These are phyloP conservation scores for Chrysemys picta DNA, from an alignment of 2,113 vertebrate species.

Conservation along the genomic window DNA sequence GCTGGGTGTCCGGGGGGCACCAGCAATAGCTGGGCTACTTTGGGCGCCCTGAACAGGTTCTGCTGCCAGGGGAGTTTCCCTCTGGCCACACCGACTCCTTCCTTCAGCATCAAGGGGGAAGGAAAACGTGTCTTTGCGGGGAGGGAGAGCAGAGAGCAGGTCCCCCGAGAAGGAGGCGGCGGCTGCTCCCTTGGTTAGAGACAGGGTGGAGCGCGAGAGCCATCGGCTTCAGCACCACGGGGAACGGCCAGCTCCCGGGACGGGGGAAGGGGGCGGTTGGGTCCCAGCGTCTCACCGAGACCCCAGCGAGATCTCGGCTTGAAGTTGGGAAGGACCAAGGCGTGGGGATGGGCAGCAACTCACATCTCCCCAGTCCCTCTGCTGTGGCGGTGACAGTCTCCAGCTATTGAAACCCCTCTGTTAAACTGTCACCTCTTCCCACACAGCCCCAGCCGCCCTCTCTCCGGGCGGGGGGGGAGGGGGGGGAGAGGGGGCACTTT, in stretches of 20 bases:
- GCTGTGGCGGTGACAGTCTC: too few species aligned
- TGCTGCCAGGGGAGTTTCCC: background rate
- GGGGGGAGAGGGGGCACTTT: too few species aligned
- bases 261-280: background rate
- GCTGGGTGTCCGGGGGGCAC: background rate
- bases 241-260: background rate
- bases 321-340: background rate
- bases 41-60: background rate
- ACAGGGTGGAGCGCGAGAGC: too few species aligned
- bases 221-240: background rate
- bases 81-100: background rate
- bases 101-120: background rate
- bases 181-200: background rate
- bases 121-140: background rate
- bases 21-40: background rate
- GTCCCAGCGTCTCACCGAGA: background rate
- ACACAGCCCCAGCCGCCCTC: too few species aligned
- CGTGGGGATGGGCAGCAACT: background rate
- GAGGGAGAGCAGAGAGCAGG: background rate
- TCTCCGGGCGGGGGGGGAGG: background rate
- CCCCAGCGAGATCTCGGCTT: too few species aligned
- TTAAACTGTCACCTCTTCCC: too few species aligned
- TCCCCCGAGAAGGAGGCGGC: background rate
- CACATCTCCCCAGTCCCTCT: too few species aligned
- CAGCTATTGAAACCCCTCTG: too few species aligned